Conservation (phyloP, 2,113 vertebrate genomes). For the Hipposideros armiger region DNA sequence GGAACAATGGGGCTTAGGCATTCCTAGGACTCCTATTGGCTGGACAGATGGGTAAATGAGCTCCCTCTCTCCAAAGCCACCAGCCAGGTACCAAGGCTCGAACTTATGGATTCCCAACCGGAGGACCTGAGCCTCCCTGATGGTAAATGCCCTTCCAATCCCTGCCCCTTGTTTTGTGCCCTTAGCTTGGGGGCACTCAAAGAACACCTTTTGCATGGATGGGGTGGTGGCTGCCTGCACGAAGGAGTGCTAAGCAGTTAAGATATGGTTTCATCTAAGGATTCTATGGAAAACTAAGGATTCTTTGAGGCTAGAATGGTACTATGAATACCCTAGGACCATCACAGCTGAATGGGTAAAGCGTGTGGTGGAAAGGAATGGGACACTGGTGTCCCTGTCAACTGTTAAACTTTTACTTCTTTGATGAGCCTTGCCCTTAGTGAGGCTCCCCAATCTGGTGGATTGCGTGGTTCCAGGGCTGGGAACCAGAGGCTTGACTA, state of each 20-base stretch:
- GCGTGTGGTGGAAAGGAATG: not conserved
- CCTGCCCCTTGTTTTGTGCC: not conserved
- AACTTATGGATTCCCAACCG: constrained; percentile 60
- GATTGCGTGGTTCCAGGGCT: not conserved
- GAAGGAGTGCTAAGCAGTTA: constrained; percentile 7
- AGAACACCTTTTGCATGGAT: not conserved
- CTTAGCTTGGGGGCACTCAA: not conserved
- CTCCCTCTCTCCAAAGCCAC: not conserved
- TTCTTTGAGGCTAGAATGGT: not conserved
- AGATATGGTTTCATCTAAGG: not conserved
- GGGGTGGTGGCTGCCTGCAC: not conserved
- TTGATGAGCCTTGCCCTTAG: not conserved
- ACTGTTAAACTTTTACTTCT: not conserved
- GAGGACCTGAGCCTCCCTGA: constrained; percentile 52
- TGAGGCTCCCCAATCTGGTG: not conserved
- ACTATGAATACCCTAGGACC: not conserved
- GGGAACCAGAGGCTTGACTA: constrained; percentile 13
- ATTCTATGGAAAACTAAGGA: not conserved
- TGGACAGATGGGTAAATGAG: constrained; percentile 50
- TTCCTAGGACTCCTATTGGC: constrained; percentile 63
- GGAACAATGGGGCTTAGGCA: constrained; percentile 64
- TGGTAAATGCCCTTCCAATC: constrained; percentile 52
- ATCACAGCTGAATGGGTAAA: not conserved
- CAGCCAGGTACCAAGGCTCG: not conserved
- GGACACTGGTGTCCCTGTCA: not conserved